These are phyloP conservation scores for Melinopterus prodromus DNA, from an alignment of 2,888 invertebrate genomes.

Conservation along the genomic window DNA sequence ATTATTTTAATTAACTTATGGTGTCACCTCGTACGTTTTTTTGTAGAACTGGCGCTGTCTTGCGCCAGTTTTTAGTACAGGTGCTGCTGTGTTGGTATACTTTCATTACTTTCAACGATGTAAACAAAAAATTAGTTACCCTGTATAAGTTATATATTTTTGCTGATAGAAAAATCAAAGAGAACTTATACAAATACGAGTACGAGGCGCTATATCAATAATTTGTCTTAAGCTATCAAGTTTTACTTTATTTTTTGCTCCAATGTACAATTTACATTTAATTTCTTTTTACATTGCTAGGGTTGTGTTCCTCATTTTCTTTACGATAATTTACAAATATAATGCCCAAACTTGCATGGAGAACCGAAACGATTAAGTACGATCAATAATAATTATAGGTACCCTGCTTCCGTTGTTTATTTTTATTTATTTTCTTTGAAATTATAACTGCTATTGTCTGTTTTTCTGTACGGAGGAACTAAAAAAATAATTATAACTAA, in stretches of 20 bases:
- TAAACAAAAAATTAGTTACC: background rate
- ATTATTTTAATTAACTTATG: conserved; percentile 51
- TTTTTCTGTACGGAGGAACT: background rate
- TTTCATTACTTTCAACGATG: background rate
- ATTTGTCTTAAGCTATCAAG: conserved; percentile 47
- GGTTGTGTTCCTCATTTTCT: conserved; percentile 58
- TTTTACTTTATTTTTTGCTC: conserved; percentile 54
- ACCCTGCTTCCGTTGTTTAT: conserved; percentile 18
- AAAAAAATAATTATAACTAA: conserved; percentile 51
- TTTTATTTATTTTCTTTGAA: conserved; percentile 12
- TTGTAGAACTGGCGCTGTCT: conserved; percentile 15
- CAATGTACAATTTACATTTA: conserved; percentile 56
- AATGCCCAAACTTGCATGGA: conserved; percentile 9
- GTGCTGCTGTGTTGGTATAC: conserved; percentile 18
- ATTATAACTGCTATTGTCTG: conserved; percentile 8
- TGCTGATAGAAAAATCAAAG: conserved; percentile 10
- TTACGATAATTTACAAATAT: conserved; percentile 31
- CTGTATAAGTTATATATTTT: background rate
- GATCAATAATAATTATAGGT: conserved; percentile 18
- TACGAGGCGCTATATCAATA: conserved; percentile 57
- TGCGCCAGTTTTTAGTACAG: conserved; percentile 30
- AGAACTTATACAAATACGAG: conserved; percentile 35
- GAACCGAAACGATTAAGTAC: conserved; percentile 1
- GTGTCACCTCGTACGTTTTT: conserved; percentile 55
- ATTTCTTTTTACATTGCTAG: conserved; percentile 57